A percentile compares a stretch with the other conserved stretches of the same genome.
phyloP scores from a whole-genome alignment of 1,140 invertebrate genomes.

The Anadara kagoshimensis region DNA sequence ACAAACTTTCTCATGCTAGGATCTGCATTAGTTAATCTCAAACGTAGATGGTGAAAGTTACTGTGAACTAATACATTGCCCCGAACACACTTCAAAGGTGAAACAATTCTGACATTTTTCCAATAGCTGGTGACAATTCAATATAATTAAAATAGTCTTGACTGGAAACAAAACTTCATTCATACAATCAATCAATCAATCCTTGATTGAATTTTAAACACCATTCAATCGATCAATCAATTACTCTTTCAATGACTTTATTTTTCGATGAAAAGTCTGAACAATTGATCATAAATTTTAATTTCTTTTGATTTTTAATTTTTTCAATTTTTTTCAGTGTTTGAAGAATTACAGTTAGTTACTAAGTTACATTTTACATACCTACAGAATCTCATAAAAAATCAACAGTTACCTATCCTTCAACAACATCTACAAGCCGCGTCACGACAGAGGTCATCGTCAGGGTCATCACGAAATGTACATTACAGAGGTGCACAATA shows the following conservation, averaged over 20 bases:
- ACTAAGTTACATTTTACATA: constrained; percentile 53
- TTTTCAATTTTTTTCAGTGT: constrained; percentile 53
- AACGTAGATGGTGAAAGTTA: background rate
- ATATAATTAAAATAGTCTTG: background rate
- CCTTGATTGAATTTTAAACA: too few relatives aligned
- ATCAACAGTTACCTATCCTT: constrained; percentile 46
- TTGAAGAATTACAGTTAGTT: constrained; percentile 61
- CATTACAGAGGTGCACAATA: too few relatives aligned
- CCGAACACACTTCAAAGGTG: background rate
- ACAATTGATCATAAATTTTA: too few relatives aligned
- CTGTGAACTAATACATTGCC: too few relatives aligned
- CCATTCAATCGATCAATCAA: too few relatives aligned
- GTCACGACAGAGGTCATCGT: constrained; percentile 24
- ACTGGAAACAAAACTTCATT: too few relatives aligned
- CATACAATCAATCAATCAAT: too few relatives aligned
- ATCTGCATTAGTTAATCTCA: background rate
- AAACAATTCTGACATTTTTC: background rate
- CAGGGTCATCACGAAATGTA: background rate
- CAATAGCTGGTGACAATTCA: background rate
- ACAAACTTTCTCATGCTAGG: background rate
- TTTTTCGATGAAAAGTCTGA: too few relatives aligned
- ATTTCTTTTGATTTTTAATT: too few relatives aligned
- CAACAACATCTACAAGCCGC: constrained; percentile 36
- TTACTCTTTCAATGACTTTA: too few relatives aligned
- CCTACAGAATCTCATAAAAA: constrained; percentile 47